Conservation (phyloP, 92 coral and sea anemone genomes). For the Zoanthus sansibaricus region DNA sequence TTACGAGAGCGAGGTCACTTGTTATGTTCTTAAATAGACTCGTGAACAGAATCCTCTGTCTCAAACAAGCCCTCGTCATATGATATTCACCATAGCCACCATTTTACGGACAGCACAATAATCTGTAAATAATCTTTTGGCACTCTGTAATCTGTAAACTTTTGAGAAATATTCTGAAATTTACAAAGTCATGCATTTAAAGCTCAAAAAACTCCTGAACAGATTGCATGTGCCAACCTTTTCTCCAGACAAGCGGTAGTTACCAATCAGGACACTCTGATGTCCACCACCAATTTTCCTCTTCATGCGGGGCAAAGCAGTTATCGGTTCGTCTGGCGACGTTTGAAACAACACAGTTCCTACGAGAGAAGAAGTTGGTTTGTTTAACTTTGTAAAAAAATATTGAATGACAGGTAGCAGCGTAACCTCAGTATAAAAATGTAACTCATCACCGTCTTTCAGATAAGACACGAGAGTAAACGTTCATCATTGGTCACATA, state of each 20-base stretch:
- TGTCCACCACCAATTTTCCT: slow-evolving; percentile 64
- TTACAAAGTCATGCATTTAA: too few species aligned
- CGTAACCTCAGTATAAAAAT: slow-evolving; percentile 14
- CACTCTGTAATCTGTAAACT: too few species aligned
- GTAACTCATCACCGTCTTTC: slow-evolving; percentile 37
- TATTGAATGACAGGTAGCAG: too few species aligned
- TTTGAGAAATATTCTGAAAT: too few species aligned
- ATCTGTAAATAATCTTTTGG: too few species aligned
- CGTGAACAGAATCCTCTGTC: too few species aligned
- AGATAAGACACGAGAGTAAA: slow-evolving; percentile 43
- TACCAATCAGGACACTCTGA: slow-evolving; percentile 73
- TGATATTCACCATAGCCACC: too few species aligned
- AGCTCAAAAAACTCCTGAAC: not conserved
- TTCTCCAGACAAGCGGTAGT: slow-evolving; percentile 79
- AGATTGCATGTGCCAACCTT: slow-evolving; percentile 57
- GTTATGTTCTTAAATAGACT: too few species aligned
- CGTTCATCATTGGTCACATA: slow-evolving; percentile 18
- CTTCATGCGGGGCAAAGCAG: slow-evolving; percentile 72
- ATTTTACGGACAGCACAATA: too few species aligned
- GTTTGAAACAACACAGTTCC: slow-evolving; percentile 82
- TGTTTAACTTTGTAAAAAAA: not conserved
- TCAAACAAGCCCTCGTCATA: too few species aligned
- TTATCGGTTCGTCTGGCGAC: slow-evolving; percentile 85
- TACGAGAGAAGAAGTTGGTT: slow-evolving; percentile 3
- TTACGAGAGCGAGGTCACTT: too few species aligned